Evolutionary conservation across 2,113 vertebrate species (phyloP).

Genomic region (Semicossyphus pulcher): DNA sequence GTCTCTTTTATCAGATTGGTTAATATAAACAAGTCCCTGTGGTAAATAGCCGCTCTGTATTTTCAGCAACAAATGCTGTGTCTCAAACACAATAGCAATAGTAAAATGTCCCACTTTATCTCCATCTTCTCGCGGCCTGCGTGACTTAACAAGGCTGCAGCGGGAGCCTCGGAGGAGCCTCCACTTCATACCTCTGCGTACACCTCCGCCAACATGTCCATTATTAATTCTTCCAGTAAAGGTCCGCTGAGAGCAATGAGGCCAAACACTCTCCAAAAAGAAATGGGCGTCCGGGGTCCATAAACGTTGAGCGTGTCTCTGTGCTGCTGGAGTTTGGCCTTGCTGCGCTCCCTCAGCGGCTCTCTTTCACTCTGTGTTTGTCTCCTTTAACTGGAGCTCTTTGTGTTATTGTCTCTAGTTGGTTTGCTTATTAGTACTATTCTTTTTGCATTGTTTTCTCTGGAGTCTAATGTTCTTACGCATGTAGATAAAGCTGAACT

Average conservation of each 20-base stretch:
- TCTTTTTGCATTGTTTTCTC: constrained; percentile 21
- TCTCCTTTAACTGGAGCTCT: constrained; percentile 28
- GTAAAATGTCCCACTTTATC: constrained; percentile 70
- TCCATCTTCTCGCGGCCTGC: constrained; percentile 18
- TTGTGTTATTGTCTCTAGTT: constrained; percentile 21
- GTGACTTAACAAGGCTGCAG: constrained; percentile 34
- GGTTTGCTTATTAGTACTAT: constrained; percentile 30
- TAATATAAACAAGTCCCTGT: constrained; percentile 58
- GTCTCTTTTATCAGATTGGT: constrained; percentile 65
- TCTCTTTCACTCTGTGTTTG: constrained; percentile 26
- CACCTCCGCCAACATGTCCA: constrained; percentile 5
- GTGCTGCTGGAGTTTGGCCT: constrained; percentile 45
- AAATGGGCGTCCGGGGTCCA: constrained; percentile 32
- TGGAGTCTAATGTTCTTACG: constrained; percentile 14
- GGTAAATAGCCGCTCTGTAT: constrained; percentile 48
- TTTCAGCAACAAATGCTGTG: constrained; percentile 49
- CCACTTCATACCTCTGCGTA: constrained; percentile 15
- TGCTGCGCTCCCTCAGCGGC: constrained; percentile 20
- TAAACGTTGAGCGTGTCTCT: constrained; percentile 25
- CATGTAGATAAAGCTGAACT: constrained; percentile 12
- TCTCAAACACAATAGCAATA: constrained; percentile 47
- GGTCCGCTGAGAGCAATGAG: constrained; percentile 45
- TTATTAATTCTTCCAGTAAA: constrained; percentile 45
- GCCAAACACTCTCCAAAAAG: constrained; percentile 35
- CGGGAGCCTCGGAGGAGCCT: constrained; percentile 4